These are phyloP conservation scores for Laodelphax striatellus DNA, from an alignment of 1,140 invertebrate genomes.

Conservation along the genomic window DNA sequence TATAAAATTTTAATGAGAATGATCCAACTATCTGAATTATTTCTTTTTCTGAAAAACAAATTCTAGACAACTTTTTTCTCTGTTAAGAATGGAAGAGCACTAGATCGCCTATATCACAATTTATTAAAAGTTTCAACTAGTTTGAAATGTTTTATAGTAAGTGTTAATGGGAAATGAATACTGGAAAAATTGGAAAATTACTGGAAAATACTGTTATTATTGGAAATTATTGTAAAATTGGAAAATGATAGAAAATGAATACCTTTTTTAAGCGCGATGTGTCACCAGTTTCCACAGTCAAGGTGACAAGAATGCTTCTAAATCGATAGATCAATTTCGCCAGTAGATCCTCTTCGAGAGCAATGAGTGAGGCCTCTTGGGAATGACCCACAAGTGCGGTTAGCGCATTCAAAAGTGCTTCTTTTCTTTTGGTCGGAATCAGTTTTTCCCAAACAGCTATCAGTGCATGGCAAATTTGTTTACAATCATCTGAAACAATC, in stretches of 20 bases:
- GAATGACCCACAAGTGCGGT: constrained; percentile 31
- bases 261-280: constrained; percentile 26
- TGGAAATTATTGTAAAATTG: no score
- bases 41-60: no score
- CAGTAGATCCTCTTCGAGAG: constrained; percentile 6
- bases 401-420: constrained; percentile 31
- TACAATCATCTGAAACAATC: constrained; percentile 26
- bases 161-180: no score
- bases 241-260: neutral
- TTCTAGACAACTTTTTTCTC: no score
- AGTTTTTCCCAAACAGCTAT: neutral
- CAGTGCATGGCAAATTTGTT: neutral
- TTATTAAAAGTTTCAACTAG: no score
- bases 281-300: constrained; percentile 37
- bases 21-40: no score
- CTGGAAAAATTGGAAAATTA: no score
- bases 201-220: no score
- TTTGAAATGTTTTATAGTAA: no score
- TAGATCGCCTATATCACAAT: no score
- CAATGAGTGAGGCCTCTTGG: constrained; percentile 6
- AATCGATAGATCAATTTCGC: constrained; percentile 4
- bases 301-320: constrained; percentile 28
- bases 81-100: no score
- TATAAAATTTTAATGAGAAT: no score
- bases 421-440: neutral